Conservation (phyloP, 2,888 invertebrate genomes). For the Amblyteles armatorius region DNA sequence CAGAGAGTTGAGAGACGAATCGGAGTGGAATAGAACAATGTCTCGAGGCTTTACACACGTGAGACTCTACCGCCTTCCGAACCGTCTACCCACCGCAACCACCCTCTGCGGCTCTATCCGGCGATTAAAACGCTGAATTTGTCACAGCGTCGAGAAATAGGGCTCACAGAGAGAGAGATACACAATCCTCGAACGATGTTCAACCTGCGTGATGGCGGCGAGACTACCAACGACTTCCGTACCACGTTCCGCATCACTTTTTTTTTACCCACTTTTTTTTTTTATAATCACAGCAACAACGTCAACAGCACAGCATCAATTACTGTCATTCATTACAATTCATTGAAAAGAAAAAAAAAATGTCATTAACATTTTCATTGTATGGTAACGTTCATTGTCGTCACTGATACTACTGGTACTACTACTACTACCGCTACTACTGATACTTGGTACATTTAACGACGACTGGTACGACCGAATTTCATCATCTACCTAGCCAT, state of each 20-base stretch:
- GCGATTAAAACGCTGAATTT: constrained; percentile 37
- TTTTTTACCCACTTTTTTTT: constrained; percentile 1
- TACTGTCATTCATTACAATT: constrained; percentile 21
- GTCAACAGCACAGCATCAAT: constrained; percentile 3
- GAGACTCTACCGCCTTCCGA: constrained; percentile 29
- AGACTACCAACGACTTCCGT: constrained; percentile 36
- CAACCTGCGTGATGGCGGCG: constrained; percentile 9
- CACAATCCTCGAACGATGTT: constrained; percentile 27
- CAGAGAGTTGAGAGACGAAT: constrained; percentile 18
- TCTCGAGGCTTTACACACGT: constrained; percentile 19
- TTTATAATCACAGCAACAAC: background rate
- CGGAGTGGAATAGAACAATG: constrained; percentile 8
- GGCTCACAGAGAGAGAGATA: constrained; percentile 12
- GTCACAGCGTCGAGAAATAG: constrained; percentile 17
- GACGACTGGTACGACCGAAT: constrained; percentile 75
- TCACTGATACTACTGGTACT: background rate
- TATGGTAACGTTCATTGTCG: constrained; percentile 37
- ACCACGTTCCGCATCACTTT: constrained; percentile 6
- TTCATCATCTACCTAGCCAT: constrained; percentile 77
- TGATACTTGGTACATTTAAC: constrained; percentile 61
- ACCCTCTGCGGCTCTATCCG: constrained; percentile 34
- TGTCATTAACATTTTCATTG: constrained; percentile 68
- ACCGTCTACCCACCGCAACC: constrained; percentile 15
- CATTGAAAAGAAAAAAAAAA: constrained; percentile 18
- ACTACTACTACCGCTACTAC: constrained; percentile 44